Evolutionary conservation across 2,113 vertebrate genomes (phyloP).

Genomic region (Apteryx mantelli): DNA sequence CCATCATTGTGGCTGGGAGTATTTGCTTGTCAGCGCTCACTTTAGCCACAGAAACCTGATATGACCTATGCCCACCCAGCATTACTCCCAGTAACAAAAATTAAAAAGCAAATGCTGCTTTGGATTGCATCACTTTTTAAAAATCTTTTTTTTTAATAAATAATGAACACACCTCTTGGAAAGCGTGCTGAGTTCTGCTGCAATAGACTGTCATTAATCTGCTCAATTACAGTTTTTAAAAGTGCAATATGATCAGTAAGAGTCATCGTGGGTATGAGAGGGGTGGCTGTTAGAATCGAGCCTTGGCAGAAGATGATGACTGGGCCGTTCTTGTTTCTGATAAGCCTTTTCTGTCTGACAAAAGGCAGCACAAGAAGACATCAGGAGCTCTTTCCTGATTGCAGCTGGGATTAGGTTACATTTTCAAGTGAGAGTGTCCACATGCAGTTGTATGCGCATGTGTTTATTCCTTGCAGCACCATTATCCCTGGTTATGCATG

Average conservation of each 20-base stretch:
- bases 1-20: accelerated
- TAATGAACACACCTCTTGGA: neutral
- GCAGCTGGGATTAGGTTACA: too few species aligned
- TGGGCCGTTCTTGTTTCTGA: neutral
- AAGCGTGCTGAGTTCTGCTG: neutral
- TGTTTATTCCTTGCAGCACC: neutral
- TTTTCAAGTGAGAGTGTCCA: neutral
- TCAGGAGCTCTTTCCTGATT: neutral
- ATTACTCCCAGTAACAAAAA: neutral
- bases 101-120: neutral
- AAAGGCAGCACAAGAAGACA: neutral
- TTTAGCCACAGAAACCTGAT: neutral
- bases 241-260: too few species aligned
- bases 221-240: neutral
- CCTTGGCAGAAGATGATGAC: too few species aligned
- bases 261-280: too few species aligned
- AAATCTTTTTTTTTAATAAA: neutral
- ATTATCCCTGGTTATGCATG: too few species aligned
- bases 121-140: neutral
- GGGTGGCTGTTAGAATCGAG: neutral
- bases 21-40: neutral
- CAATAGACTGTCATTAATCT: too few species aligned
- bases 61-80: neutral
- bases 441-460: accelerated
- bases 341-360: neutral